A percentile compares a stretch with the other conserved stretches of the same genome.
Evolutionary conservation across 2,113 vertebrate genomes (phyloP).

Genomic region (Leptocoma aspasia): DNA sequence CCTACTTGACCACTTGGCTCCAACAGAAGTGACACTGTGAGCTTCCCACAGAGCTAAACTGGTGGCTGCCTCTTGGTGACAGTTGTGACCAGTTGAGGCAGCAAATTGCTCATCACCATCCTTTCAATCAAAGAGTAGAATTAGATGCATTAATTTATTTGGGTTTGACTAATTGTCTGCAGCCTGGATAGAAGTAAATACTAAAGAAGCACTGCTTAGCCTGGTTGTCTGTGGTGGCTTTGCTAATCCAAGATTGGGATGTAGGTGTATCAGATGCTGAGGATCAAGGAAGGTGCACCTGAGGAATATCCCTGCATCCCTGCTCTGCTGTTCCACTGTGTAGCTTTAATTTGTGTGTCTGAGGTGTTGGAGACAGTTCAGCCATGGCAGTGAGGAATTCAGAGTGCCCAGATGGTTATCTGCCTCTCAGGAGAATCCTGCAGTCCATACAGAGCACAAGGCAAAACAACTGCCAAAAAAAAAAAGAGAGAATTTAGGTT

Average conservation of each 20-base stretch:
- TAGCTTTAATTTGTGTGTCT: neutral
- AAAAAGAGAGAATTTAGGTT: neutral
- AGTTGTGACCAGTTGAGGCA: neutral
- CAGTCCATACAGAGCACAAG: neutral
- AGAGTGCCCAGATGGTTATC: conserved; percentile 4
- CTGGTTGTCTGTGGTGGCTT: neutral
- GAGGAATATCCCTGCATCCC: neutral
- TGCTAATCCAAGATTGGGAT: neutral
- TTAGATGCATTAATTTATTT: neutral
- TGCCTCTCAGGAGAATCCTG: neutral
- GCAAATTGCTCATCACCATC: neutral
- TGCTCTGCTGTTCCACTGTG: neutral
- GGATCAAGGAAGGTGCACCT: neutral
- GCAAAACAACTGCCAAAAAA: neutral
- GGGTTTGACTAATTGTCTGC: neutral
- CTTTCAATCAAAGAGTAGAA: neutral
- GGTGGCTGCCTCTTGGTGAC: neutral
- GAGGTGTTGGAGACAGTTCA: neutral
- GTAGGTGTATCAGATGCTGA: neutral
- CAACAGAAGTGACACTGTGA: neutral
- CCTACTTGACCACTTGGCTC: neutral
- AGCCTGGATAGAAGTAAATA: neutral
- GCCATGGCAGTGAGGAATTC: neutral
- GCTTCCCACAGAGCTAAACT: neutral
- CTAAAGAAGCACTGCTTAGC: neutral